Evolutionary conservation across 2,888 invertebrate genomes (phyloP).

Genomic region (Stenodera caucasica): DNA sequence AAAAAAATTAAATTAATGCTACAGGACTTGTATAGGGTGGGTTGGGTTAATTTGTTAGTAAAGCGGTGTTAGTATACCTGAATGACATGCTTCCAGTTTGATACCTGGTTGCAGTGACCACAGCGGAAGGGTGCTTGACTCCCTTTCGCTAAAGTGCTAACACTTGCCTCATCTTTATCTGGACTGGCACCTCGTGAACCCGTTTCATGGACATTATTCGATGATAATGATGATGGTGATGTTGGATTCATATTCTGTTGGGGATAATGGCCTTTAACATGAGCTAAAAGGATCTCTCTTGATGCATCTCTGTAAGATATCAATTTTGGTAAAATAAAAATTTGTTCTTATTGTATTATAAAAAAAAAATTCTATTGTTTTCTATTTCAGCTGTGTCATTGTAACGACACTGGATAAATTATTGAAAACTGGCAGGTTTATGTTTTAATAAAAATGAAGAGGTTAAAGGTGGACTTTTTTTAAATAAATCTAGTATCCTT

Average conservation of each 20-base stretch:
- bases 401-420: neutral
- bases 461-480: neutral
- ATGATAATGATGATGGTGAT: slow-evolving; percentile 22
- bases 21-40: too few species aligned
- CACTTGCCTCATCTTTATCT: slow-evolving; percentile 60
- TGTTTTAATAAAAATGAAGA: neutral
- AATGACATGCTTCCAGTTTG: slow-evolving; percentile 85
- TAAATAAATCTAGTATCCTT: neutral
- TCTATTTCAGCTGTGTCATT: neutral
- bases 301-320: slow-evolving; percentile 61
- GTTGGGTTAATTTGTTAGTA: slow-evolving; percentile 43
- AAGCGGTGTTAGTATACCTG: slow-evolving; percentile 66
- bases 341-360: too few species aligned
- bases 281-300: slow-evolving; percentile 66
- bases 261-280: slow-evolving; percentile 68
- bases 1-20: too few species aligned
- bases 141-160: slow-evolving; percentile 46
- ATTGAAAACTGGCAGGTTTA: neutral
- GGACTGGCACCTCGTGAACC: slow-evolving; percentile 48
- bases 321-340: too few species aligned
- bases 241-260: slow-evolving; percentile 39
- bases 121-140: slow-evolving; percentile 67
- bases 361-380: slow-evolving; percentile 5
- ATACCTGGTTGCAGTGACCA: slow-evolving; percentile 80
- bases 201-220: slow-evolving; percentile 31